Conservation (phyloP, 2,888 invertebrate species). For the Clusia tigrina region DNA sequence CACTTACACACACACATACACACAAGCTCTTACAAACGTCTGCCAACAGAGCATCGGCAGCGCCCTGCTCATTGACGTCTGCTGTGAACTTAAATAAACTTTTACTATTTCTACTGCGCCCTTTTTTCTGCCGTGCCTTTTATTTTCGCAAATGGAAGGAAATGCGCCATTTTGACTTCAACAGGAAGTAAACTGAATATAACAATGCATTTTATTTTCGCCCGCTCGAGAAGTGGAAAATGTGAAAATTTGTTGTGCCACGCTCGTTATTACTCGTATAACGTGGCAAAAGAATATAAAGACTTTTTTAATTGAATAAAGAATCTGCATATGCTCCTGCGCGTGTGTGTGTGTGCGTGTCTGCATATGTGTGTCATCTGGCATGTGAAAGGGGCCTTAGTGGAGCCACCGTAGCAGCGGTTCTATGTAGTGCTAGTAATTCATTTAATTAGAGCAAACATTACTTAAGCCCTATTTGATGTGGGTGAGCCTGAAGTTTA, state of each 20-base stretch:
- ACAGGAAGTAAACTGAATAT: constrained; percentile 36
- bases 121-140: neutral
- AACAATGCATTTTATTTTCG: constrained; percentile 18
- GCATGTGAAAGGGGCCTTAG: neutral
- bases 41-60: neutral
- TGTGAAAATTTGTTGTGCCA: neutral
- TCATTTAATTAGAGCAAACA: neutral
- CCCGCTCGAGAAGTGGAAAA: neutral
- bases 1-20: constrained; percentile 4
- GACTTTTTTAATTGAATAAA: neutral
- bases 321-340: constrained; percentile 7
- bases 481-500: no score
- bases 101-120: neutral
- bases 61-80: neutral
- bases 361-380: neutral
- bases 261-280: neutral
- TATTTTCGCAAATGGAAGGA: constrained; percentile 31
- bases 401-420: neutral
- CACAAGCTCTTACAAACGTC: neutral
- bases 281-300: no score
- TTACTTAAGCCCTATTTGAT: no score
- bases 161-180: constrained; percentile 42
- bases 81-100: neutral
- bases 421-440: neutral
- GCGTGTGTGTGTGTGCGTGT: constrained; percentile 14